A percentile compares a stretch with the other conserved stretches of the same genome.
These are phyloP conservation scores for Aphrophora alni DNA, from an alignment of 2,888 invertebrate genomes.

Conservation along the genomic window DNA sequence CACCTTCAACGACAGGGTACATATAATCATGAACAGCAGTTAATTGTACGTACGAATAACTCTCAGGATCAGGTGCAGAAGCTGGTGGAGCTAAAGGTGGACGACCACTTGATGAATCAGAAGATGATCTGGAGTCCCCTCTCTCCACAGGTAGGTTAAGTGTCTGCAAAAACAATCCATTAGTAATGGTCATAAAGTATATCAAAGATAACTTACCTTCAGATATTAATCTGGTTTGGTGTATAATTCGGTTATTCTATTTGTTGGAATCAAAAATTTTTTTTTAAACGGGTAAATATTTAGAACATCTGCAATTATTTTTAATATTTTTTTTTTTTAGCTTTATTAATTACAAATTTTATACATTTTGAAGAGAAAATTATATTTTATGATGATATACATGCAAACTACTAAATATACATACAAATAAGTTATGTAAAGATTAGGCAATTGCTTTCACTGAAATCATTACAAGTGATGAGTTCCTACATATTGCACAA, in stretches of 20 bases:
- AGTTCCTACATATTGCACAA: too few species aligned
- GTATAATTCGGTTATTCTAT: not conserved
- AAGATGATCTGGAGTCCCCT: conserved; percentile 78
- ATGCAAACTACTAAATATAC: too few species aligned
- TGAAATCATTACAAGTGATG: too few species aligned
- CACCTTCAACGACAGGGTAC: conserved; percentile 56
- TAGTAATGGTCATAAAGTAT: conserved; percentile 52
- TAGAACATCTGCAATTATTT: too few species aligned
- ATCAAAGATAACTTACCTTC: not conserved
- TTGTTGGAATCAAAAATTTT: not conserved
- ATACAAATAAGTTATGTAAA: too few species aligned
- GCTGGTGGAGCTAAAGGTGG: conserved; percentile 57
- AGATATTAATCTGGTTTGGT: not conserved
- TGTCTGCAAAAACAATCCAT: conserved; percentile 72
- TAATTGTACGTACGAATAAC: conserved; percentile 78
- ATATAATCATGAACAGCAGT: conserved; percentile 55
- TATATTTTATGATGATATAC: too few species aligned
- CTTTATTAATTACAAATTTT: too few species aligned
- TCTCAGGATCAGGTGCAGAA: conserved; percentile 65
- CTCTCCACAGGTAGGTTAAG: conserved; percentile 84
- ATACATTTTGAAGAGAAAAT: too few species aligned
- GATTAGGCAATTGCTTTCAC: too few species aligned
- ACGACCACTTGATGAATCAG: conserved; percentile 66
- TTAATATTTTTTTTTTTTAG: too few species aligned
- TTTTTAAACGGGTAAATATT: too few species aligned